Evolutionary conservation across 2,797 vertebrate genomes (phyloP).

Genomic region (Octomys mimax): DNA sequence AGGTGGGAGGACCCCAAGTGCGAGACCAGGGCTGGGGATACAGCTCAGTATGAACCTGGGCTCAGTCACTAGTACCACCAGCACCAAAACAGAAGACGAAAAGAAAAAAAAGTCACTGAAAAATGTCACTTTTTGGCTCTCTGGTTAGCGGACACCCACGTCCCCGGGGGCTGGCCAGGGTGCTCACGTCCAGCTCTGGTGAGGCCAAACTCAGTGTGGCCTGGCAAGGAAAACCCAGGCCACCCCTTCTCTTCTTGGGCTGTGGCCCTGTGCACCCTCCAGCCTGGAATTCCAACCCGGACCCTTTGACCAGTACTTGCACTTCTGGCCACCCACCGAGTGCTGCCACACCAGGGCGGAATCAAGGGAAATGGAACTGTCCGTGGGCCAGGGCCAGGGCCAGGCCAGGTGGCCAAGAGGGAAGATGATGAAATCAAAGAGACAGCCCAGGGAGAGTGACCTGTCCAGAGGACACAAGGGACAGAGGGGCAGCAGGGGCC

Average conservation of each 20-base stretch:
- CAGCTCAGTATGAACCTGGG: background rate
- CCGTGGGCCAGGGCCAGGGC: background rate
- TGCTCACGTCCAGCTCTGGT: background rate
- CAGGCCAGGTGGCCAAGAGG: background rate
- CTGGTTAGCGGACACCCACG: background rate
- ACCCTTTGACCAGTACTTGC: background rate
- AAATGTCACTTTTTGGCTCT: background rate
- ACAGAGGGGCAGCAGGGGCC: background rate
- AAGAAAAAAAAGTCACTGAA: background rate
- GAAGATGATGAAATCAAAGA: too few relatives aligned
- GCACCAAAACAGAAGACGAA: background rate
- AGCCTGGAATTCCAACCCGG: background rate
- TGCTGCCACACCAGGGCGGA: background rate
- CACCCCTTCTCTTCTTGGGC: background rate
- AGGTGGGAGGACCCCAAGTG: background rate
- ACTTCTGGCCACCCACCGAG: background rate
- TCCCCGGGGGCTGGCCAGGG: fast-evolving
- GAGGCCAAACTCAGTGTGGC: background rate
- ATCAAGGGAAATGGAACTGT: background rate
- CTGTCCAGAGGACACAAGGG: background rate
- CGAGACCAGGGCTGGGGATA: background rate
- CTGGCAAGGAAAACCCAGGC: background rate
- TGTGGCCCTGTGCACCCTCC: background rate
- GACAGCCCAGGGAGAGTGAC: background rate
- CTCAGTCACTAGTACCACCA: background rate